These are phyloP conservation scores for Crepidodera aurea DNA, from an alignment of 2,888 invertebrate species.

Conservation along the genomic window DNA sequence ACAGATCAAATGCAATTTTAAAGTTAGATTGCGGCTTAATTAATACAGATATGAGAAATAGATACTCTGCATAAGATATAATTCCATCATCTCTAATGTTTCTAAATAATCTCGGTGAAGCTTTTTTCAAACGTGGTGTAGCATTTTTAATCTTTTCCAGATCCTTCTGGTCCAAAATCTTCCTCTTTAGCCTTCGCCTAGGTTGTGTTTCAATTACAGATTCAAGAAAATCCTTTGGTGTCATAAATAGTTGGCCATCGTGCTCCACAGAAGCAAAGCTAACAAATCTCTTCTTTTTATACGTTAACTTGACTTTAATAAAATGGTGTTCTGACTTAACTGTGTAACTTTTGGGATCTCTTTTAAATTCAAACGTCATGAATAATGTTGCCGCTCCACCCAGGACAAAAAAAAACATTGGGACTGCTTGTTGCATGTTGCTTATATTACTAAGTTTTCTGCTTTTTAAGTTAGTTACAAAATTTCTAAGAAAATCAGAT, in stretches of 20 bases:
- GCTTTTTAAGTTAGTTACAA: too few relatives aligned
- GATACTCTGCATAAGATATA: slow-evolving; percentile 95
- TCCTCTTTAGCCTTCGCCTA: slow-evolving; percentile 79
- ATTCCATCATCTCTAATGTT: slow-evolving; percentile 89
- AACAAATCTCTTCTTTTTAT: slow-evolving; percentile 88
- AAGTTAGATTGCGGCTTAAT: slow-evolving; percentile 96
- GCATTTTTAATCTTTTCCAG: slow-evolving; percentile 78
- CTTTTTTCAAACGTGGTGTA: slow-evolving; percentile 80
- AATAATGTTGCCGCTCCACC: too few relatives aligned
- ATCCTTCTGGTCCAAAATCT: slow-evolving; percentile 73
- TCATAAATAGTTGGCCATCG: slow-evolving; percentile 95
- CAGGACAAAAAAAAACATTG: too few relatives aligned
- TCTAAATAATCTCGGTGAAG: slow-evolving; percentile 85
- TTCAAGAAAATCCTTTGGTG: slow-evolving; percentile 96
- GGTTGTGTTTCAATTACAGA: slow-evolving; percentile 95
- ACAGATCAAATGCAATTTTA: slow-evolving; percentile 98
- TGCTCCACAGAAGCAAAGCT: slow-evolving; percentile 94
- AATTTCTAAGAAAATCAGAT: too few relatives aligned
- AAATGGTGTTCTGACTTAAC: too few relatives aligned
- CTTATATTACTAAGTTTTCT: too few relatives aligned
- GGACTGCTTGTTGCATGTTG: too few relatives aligned
- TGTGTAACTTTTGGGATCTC: too few relatives aligned
- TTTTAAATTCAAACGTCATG: too few relatives aligned
- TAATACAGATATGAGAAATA: slow-evolving; percentile 90
- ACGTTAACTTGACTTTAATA: slow-evolving; percentile 81